Evolutionary conservation across 2,797 vertebrate species (phyloP).

Genomic region (Glyptemys insculpta): DNA sequence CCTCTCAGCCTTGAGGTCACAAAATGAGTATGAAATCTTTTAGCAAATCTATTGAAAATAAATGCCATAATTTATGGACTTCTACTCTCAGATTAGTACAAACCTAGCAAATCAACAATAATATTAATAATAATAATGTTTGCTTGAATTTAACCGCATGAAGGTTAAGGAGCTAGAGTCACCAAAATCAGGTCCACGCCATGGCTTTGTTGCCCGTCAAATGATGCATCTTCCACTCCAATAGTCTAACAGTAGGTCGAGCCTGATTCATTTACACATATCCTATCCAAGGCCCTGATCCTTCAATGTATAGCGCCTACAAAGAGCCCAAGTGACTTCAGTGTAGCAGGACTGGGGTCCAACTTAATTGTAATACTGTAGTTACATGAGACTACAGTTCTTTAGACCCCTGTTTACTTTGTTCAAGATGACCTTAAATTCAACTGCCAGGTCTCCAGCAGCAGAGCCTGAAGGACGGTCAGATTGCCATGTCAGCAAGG

Average conservation of each 20-base stretch:
- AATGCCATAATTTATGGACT: not conserved
- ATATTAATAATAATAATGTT: not conserved
- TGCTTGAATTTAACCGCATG: not conserved
- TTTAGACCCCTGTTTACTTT: not conserved
- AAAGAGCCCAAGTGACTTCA: not conserved
- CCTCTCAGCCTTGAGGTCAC: not conserved
- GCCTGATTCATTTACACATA: not conserved
- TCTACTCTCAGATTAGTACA: not conserved
- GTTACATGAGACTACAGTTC: not conserved
- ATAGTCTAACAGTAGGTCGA: not conserved
- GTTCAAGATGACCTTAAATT: not conserved
- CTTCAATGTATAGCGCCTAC: not conserved
- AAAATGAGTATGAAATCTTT: not conserved
- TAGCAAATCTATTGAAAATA: not conserved
- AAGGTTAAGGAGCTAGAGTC: not conserved
- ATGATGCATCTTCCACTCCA: not conserved
- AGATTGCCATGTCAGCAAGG: not conserved
- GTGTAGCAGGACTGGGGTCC: not conserved
- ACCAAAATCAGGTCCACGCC: not conserved
- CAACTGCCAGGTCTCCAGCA: not conserved
- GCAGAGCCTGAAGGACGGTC: not conserved
- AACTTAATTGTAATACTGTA: not conserved
- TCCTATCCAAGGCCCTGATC: not conserved
- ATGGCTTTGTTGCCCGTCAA: not conserved
- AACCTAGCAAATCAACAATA: not conserved